phyloP scores from a whole-genome alignment of 2,888 invertebrate genomes.

The Apotomis turbidana region DNA sequence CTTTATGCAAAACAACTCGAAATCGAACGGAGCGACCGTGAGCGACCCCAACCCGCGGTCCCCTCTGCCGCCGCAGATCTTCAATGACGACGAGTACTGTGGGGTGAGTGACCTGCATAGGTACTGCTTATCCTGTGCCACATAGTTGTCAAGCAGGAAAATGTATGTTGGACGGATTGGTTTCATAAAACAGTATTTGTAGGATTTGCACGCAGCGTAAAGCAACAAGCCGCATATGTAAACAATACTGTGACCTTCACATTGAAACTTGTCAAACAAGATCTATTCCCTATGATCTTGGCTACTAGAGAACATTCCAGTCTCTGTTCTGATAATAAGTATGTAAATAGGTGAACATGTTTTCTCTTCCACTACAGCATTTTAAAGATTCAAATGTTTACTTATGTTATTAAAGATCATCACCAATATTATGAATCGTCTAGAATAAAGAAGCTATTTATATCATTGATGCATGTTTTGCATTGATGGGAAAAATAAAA shows the following conservation, averaged over 20 bases:
- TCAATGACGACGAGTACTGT: conserved; percentile 95
- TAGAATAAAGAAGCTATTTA: no score
- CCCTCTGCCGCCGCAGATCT: conserved; percentile 96
- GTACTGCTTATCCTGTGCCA: conserved; percentile 3
- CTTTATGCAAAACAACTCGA: conserved; percentile 95
- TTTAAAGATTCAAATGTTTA: no score
- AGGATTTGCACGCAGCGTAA: not conserved
- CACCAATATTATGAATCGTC: not conserved
- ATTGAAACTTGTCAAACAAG: conserved; percentile 30
- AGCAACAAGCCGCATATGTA: conserved; percentile 18
- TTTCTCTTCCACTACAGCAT: no score
- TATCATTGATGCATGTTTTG: no score
- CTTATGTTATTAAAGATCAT: not conserved
- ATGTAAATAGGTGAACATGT: no score
- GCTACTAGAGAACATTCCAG: conserved; percentile 37
- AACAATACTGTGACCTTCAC: conserved; percentile 36
- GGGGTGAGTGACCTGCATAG: conserved; percentile 86
- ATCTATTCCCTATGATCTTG: conserved; percentile 22
- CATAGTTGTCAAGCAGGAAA: conserved; percentile 4
- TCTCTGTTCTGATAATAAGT: no score
- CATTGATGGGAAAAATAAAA: no score
- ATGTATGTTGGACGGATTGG: not conserved
- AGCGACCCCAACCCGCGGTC: conserved; percentile 89
- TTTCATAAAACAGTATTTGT: not conserved
- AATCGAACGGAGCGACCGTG: conserved; percentile 88